Evolutionary conservation across 2,888 invertebrate genomes (phyloP).

Genomic region (Muscina levida): DNA sequence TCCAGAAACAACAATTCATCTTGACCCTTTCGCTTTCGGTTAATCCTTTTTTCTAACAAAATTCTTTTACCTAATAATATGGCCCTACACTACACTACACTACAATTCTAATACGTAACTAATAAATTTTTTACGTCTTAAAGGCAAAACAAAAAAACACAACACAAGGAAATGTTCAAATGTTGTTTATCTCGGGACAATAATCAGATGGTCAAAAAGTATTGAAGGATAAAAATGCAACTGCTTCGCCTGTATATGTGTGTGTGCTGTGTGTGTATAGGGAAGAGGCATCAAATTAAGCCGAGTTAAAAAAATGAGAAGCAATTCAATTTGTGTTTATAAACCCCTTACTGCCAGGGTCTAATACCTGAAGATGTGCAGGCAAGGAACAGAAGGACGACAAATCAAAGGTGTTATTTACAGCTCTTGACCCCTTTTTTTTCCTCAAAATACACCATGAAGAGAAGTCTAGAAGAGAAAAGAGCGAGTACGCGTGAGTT

Average conservation of each 20-base stretch:
- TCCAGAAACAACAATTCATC: not conserved
- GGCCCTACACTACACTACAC: too few relatives aligned
- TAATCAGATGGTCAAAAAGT: slow-evolving; percentile 61
- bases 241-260: slow-evolving; percentile 47
- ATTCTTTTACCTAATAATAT: not conserved
- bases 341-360: slow-evolving; percentile 26
- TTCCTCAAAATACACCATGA: not conserved
- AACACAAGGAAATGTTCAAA: slow-evolving; percentile 19
- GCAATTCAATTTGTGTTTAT: slow-evolving; percentile 56
- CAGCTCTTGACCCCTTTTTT: slow-evolving; percentile 74
- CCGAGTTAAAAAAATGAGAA: slow-evolving; percentile 2
- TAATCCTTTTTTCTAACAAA: slow-evolving; percentile 22
- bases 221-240: slow-evolving; percentile 49
- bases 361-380: slow-evolving; percentile 14
- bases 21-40: slow-evolving; percentile 10
- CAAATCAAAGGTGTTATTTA: slow-evolving; percentile 76
- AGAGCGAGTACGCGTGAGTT: not conserved
- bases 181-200: slow-evolving; percentile 50
- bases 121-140: slow-evolving; percentile 21
- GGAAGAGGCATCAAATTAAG: not conserved
- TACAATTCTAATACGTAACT: slow-evolving; percentile 22
- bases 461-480: slow-evolving; percentile 32
- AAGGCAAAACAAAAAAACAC: slow-evolving; percentile 1
- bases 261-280: too few relatives aligned
- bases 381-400: slow-evolving; percentile 65